These are phyloP conservation scores for Upupa epops DNA, from an alignment of 2,113 vertebrate genomes.

Conservation along the genomic window DNA sequence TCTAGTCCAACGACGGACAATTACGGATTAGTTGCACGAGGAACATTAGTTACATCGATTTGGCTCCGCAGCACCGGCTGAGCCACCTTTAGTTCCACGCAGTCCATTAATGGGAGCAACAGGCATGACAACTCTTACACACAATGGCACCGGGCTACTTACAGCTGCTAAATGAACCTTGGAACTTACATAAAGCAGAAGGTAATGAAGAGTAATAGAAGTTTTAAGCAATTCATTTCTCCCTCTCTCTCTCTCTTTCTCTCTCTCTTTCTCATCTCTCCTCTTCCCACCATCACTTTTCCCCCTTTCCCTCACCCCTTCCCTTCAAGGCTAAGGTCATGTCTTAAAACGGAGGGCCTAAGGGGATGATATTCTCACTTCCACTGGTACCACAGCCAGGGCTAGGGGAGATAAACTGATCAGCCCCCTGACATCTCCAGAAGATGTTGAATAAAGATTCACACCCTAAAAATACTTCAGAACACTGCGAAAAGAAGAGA, in stretches of 20 bases:
- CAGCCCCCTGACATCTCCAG: not conserved
- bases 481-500: not conserved
- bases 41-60: not conserved
- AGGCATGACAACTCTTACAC: slow-evolving; percentile 31
- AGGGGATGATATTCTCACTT: not conserved
- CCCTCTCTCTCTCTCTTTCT: not conserved
- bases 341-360: accelerated
- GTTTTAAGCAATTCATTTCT: slow-evolving; percentile 5
- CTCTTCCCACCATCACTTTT: not conserved
- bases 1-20: not conserved
- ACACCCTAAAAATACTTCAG: not conserved
- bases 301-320: not conserved
- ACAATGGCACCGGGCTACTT: not conserved
- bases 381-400: not conserved
- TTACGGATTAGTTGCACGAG: not conserved
- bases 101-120: slow-evolving; percentile 22
- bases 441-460: not conserved
- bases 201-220: slow-evolving; percentile 47
- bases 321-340: not conserved
- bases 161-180: slow-evolving; percentile 57
- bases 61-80: not conserved
- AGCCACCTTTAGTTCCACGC: not conserved
- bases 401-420: not conserved
- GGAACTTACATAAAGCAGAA: slow-evolving; percentile 31
- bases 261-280: not conserved